phyloP scores from a whole-genome alignment of 2,888 invertebrate genomes.

The Rhorus exstirpatorius region DNA sequence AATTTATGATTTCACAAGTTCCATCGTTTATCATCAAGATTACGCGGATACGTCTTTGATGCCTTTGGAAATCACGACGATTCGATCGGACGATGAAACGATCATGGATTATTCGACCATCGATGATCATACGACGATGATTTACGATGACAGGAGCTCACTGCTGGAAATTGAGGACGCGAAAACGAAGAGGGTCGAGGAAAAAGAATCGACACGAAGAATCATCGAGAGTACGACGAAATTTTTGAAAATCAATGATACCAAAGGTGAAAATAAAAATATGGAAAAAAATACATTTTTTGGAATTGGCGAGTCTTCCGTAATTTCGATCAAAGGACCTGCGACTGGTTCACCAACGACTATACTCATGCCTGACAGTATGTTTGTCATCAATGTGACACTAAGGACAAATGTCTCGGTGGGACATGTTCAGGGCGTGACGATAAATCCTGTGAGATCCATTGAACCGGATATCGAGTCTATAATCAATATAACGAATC shows the following conservation, averaged over 20 bases:
- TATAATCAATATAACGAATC: constrained; percentile 86
- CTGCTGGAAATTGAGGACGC: not conserved
- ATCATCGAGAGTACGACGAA: constrained; percentile 30
- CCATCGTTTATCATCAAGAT: constrained; percentile 7
- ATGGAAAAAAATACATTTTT: too few relatives aligned
- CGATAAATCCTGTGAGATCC: constrained; percentile 84
- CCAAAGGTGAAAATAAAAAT: not conserved
- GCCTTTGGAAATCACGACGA: constrained; percentile 31
- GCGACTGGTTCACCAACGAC: constrained; percentile 76
- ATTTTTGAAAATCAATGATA: constrained; percentile 16
- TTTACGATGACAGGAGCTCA: constrained; percentile 11
- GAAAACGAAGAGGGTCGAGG: not conserved
- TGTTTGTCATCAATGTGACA: constrained; percentile 88
- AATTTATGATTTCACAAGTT: constrained; percentile 7
- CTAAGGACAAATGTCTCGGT: constrained; percentile 85
- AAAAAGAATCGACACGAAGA: not conserved
- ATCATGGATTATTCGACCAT: constrained; percentile 44
- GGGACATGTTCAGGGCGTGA: constrained; percentile 86
- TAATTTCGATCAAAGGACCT: constrained; percentile 71
- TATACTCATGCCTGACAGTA: constrained; percentile 86
- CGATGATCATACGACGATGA: constrained; percentile 30
- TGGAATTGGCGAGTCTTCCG: constrained; percentile 9
- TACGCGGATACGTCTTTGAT: not conserved
- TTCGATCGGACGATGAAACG: constrained; percentile 33
- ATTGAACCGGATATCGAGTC: constrained; percentile 86